Base-by-base conservation (phyloP, 2,888 invertebrate genomes). In the Limnephilus marmoratus region DNA sequence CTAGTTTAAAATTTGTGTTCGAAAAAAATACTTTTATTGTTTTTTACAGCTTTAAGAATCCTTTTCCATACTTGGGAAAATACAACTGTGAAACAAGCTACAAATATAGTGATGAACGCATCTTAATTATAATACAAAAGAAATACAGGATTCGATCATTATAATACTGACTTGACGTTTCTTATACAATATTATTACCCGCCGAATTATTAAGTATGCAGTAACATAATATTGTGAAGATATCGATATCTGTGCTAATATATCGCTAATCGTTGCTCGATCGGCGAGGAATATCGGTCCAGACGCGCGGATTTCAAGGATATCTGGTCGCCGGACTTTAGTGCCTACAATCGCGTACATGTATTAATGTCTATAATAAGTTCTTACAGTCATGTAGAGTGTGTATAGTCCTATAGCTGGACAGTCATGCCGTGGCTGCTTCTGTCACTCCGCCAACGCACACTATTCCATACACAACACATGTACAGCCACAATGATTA, bases 241-340 rank as follows among this genome's bases (percentile, higher is more conserved):
- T 87, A 37, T 68, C 87, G 87, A 87, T 87, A 53, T 87, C 53
- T 87, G n/a, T 87, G 68, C 34, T 31, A 87, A 87, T 87, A 31
- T 68, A 34, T 53, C 29, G 68, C 68, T 53, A 87, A 87, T 53
- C 31, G 87, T 18, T 18, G 87, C 7, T 15, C 31, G 49, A 87
- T 87, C 29, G 53, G 37, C 87, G 68, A 29, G 31, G 49, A 87
- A 87, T 53, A 87, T 87, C 24, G 87, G 87, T 29, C 87, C 68
- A 87, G 53, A 53, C 29, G n/a, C 68, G 41, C 45, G 89, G 31
- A 29, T 81, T 37, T 81, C 81, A 90, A 90, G 90, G 90, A 90
- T 90, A 90, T 90, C 90, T 81, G 81, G 90, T 90, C 90, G 53
- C 24, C 53, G 53, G 53, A 3, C 18, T 24, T 7, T 68, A 24